phyloP scores from a whole-genome alignment of 2,113 vertebrate species.

The Carlito syrichta region DNA sequence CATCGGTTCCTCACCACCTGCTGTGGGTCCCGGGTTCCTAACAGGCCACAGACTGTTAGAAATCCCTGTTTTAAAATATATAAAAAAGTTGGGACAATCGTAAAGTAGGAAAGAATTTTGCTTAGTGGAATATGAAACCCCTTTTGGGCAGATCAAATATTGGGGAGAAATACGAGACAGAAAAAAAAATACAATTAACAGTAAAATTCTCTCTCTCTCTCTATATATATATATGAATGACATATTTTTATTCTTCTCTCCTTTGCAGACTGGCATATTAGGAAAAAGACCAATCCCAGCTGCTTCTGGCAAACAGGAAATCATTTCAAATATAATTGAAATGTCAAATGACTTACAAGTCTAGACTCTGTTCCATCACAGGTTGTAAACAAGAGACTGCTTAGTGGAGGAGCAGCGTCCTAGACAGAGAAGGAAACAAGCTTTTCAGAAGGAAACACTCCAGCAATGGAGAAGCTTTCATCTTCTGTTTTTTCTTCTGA shows the following conservation, averaged over 20 bases:
- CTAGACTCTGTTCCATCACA: not conserved
- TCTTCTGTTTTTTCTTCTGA: constrained; percentile 44
- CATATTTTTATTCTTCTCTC: not conserved
- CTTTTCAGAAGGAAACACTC: not conserved
- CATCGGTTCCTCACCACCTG: too few relatives aligned
- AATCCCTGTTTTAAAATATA: not conserved
- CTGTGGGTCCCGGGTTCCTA: too few relatives aligned
- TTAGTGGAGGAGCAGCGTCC: not conserved
- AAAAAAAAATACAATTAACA: not conserved
- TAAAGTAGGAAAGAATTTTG: not conserved
- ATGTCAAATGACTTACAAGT: not conserved
- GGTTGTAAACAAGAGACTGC: not conserved
- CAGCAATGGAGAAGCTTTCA: not conserved
- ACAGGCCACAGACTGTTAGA: too few relatives aligned
- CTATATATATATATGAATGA: not conserved
- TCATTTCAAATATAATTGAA: not conserved
- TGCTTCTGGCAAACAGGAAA: constrained; percentile 1
- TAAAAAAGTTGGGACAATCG: not conserved
- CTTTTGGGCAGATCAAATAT: not conserved
- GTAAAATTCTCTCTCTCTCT: not conserved
- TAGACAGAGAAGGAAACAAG: not conserved
- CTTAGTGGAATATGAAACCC: not conserved
- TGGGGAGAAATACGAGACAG: not conserved
- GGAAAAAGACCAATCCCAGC: not conserved
- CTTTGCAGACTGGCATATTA: not conserved